Conservation (phyloP, 2,113 vertebrate species). For the Plotosus lineatus region DNA sequence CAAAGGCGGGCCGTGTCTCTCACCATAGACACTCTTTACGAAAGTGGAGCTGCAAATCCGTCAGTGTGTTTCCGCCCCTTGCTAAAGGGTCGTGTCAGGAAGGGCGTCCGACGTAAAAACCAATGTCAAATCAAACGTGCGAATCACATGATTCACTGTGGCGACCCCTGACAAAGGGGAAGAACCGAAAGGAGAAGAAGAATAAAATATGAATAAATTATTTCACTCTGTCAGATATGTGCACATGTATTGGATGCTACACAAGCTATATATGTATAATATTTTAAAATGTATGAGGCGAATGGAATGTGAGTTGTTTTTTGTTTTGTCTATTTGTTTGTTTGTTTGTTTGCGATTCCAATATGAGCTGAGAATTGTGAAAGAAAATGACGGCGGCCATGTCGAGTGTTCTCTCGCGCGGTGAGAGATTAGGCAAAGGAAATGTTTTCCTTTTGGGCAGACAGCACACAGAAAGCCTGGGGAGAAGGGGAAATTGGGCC, state of each 20-base stretch:
- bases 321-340: not conserved
- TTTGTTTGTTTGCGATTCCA: not conserved
- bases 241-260: not conserved
- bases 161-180: too few species aligned
- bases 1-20: too few species aligned
- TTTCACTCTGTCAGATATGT: not conserved
- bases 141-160: too few species aligned
- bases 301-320: not conserved
- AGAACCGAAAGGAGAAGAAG: too few species aligned
- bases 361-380: not conserved
- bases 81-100: too few species aligned
- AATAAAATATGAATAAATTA: not conserved
- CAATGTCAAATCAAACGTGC: too few species aligned
- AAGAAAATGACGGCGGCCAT: slow-evolving; percentile 23
- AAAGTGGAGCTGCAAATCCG: too few species aligned
- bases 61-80: too few species aligned
- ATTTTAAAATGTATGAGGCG: not conserved
- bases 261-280: not conserved
- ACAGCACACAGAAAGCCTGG: slow-evolving; percentile 22
- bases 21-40: too few species aligned
- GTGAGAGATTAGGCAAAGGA: slow-evolving; percentile 19
- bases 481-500: slow-evolving; percentile 38
- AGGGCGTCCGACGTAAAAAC: too few species aligned
- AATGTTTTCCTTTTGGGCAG: slow-evolving; percentile 33
- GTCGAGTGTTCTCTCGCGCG: slow-evolving; percentile 24